phyloP scores from a whole-genome alignment of 1,140 invertebrate species.

The Arctopsyche grandis region DNA sequence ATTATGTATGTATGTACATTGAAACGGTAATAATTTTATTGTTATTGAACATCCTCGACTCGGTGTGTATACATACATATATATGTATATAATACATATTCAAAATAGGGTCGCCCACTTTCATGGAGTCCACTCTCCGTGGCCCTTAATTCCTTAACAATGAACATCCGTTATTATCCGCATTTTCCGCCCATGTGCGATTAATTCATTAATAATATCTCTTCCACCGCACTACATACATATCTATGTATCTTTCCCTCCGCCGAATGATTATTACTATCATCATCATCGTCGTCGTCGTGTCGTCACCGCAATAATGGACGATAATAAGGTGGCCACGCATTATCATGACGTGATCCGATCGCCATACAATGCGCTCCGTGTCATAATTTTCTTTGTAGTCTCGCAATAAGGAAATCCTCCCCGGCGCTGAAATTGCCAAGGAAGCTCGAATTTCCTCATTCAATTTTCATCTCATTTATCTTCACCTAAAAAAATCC shows the following conservation, averaged over 20 bases:
- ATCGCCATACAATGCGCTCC: conserved; percentile 2
- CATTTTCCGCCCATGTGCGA: conserved; percentile 22
- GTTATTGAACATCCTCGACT: neutral
- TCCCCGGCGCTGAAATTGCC: conserved; percentile 1
- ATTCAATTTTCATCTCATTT: conserved; percentile 26
- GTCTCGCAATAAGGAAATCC: conserved; percentile 23
- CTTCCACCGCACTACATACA: neutral
- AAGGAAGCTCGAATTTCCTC: conserved; percentile 22
- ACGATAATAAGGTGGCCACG: conserved; percentile 1
- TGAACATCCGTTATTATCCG: conserved; percentile 32
- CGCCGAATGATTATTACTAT: neutral
- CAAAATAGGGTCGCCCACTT: conserved; percentile 28
- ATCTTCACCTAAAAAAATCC: neutral
- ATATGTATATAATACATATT: neutral
- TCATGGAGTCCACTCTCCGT: conserved; percentile 15
- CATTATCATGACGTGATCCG: conserved; percentile 10
- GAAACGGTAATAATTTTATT: no score
- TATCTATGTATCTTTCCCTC: neutral
- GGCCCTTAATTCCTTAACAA: conserved; percentile 34
- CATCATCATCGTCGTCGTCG: neutral
- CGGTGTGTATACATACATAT: neutral
- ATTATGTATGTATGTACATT: no score
- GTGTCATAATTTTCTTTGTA: conserved; percentile 29
- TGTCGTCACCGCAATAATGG: neutral
- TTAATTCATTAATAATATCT: conserved; percentile 14